Evolutionary conservation across 2,797 vertebrate genomes (phyloP).

Genomic region (Neosilurus mollespiculum): DNA sequence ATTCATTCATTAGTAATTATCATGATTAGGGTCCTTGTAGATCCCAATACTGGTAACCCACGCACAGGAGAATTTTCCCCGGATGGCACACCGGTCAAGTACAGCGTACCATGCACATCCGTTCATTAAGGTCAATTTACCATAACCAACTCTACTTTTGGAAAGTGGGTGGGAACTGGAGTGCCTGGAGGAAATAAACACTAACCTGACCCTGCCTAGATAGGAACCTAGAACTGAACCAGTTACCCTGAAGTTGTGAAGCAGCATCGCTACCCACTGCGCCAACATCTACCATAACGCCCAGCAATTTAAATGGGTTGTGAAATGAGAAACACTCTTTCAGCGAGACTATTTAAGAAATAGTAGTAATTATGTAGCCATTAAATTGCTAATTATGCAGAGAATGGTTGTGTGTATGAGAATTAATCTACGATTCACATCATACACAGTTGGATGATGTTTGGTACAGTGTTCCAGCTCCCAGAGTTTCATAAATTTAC

Average conservation of each 20-base stretch:
- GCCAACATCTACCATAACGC: background rate
- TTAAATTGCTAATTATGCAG: background rate
- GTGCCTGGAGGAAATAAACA: too few relatives aligned
- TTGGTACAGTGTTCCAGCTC: background rate
- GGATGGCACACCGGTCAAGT: background rate
- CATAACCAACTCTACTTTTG: background rate
- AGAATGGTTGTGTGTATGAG: background rate
- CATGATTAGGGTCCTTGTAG: background rate
- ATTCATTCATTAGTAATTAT: background rate
- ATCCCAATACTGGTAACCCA: background rate
- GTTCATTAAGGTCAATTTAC: background rate
- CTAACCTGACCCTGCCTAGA: background rate
- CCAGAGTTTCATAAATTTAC: background rate
- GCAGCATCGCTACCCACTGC: background rate
- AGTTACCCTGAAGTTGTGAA: background rate
- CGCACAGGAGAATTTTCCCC: background rate
- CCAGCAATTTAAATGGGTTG: background rate
- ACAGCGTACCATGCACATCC: background rate
- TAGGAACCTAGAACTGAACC: background rate
- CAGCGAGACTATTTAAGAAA: background rate
- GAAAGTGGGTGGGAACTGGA: too few relatives aligned
- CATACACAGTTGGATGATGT: background rate
- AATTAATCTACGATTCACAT: background rate
- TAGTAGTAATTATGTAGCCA: background rate
- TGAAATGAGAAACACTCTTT: background rate